phyloP scores from a whole-genome alignment of 2,888 invertebrate genomes.

The Arrhopalites spinosus region DNA sequence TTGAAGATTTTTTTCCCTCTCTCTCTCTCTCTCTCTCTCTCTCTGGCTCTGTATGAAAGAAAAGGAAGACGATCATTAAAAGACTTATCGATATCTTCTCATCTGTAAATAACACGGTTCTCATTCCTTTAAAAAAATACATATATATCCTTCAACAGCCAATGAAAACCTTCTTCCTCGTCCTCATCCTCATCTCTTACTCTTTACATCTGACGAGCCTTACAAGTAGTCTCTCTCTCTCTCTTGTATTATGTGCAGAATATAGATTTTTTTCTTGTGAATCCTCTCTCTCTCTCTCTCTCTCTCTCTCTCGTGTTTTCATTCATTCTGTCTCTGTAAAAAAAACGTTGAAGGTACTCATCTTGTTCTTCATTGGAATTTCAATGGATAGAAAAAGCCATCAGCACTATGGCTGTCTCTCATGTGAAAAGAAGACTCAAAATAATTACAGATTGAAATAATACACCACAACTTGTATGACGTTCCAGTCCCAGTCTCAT shows the following conservation, averaged over 20 bases:
- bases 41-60: neutral
- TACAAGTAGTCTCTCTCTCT: neutral
- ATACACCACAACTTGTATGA: too few species aligned
- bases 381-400: too few species aligned
- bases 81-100: slow-evolving; percentile 1
- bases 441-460: too few species aligned
- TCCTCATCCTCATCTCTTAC: neutral
- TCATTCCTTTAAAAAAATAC: neutral
- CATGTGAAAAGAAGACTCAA: too few species aligned
- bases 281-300: neutral
- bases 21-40: too few species aligned
- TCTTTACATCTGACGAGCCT: neutral
- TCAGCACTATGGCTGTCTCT: too few species aligned
- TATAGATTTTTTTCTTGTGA: neutral
- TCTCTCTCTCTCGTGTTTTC: neutral
- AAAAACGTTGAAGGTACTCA: too few species aligned
- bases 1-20: too few species aligned
- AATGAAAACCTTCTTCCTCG: neutral
- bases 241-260: too few species aligned
- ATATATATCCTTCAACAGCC: too few species aligned
- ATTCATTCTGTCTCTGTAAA: neutral
- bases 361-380: too few species aligned
- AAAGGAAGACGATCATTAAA: slow-evolving; percentile 4
- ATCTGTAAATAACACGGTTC: neutral
- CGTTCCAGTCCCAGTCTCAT: too few species aligned